phyloP scores from a whole-genome alignment of 2,797 vertebrate species.

The Yasuhikotakia modesta region DNA sequence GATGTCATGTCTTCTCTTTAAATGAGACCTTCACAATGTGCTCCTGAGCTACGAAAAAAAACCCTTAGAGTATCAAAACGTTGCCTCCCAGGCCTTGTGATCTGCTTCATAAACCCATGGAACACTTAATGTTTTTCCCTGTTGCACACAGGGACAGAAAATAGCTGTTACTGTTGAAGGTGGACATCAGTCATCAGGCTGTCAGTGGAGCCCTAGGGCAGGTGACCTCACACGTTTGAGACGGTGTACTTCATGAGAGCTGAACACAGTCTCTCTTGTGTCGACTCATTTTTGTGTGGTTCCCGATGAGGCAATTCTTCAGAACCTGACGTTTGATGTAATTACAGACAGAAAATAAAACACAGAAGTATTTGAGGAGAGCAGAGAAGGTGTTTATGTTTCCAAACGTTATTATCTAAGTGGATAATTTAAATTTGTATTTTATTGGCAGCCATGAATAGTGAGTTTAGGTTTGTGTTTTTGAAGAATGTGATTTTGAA shows the following conservation, averaged over 20 bases:
- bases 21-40: background rate
- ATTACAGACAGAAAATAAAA: background rate
- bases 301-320: conserved; percentile 3
- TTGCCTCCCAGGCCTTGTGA: background rate
- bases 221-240: conserved; percentile 23
- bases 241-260: background rate
- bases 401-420: background rate
- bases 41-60: background rate
- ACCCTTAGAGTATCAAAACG: no score
- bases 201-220: conserved; percentile 18
- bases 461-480: background rate
- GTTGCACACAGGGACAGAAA: conserved; percentile 4
- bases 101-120: background rate
- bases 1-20: background rate
- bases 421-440: background rate
- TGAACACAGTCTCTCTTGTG: conserved; percentile 13
- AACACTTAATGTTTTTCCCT: background rate
- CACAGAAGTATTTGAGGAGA: background rate
- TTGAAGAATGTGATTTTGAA: background rate
- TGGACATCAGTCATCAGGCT: conserved; percentile 13
- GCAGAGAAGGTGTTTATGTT: background rate
- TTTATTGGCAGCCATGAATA: background rate
- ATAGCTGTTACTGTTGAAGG: conserved; percentile 7
- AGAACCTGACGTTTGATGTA: background rate
- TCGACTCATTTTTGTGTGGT: conserved; percentile 6